phyloP scores from a whole-genome alignment of 2,113 vertebrate genomes.

The Hipposideros armiger region DNA sequence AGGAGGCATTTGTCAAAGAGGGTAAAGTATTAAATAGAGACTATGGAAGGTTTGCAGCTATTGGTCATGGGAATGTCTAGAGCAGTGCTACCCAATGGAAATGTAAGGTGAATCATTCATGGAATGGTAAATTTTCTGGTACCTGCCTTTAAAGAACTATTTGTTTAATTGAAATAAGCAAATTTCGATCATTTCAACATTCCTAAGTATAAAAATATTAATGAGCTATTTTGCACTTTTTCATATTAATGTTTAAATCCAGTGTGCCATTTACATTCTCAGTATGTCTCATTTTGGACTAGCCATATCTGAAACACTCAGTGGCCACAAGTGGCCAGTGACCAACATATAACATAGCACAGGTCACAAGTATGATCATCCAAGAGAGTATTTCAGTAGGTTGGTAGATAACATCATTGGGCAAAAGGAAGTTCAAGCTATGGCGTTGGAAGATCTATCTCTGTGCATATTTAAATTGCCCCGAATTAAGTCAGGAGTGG shows the following conservation, averaged over 20 bases:
- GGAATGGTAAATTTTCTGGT: neutral
- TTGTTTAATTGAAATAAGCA: neutral
- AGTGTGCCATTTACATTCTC: neutral
- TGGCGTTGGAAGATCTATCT: neutral
- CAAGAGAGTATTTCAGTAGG: neutral
- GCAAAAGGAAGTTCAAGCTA: neutral
- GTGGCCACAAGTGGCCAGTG: neutral
- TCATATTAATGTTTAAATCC: neutral
- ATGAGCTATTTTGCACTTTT: neutral
- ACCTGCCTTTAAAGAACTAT: neutral
- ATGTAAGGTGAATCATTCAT: neutral
- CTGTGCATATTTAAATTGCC: neutral
- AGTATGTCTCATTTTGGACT: neutral
- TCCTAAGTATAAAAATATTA: neutral
- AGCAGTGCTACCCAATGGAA: neutral
- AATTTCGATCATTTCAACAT: neutral
- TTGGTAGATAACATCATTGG: neutral
- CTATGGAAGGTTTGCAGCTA: neutral
- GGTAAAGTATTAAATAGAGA: neutral
- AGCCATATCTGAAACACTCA: neutral
- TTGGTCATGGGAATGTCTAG: neutral
- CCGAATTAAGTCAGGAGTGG: neutral
- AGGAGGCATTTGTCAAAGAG: neutral
- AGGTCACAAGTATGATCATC: neutral
- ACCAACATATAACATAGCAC: neutral